Evolutionary conservation across 1,140 invertebrate species (phyloP).

Genomic region (Stratiolaelaps scimitus): DNA sequence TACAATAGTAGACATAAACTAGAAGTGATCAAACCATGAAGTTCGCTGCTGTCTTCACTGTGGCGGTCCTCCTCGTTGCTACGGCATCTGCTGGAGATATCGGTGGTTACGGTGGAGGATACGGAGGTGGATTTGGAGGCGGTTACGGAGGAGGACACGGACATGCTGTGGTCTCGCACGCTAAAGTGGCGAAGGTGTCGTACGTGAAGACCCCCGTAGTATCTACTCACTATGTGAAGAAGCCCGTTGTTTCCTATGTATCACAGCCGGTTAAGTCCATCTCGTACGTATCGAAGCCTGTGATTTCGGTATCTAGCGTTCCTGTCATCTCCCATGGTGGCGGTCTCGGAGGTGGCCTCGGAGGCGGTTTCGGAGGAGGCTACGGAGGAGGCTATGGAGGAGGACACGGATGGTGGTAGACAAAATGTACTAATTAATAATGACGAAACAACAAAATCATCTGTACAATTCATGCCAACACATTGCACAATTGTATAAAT

Average conservation of each 20-base stretch:
- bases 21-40: too few relatives aligned
- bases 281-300: slow-evolving; percentile 13
- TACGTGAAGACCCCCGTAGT: slow-evolving; percentile 20
- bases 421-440: too few relatives aligned
- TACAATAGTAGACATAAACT: too few relatives aligned
- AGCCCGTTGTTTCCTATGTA: slow-evolving; percentile 14
- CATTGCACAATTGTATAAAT: too few relatives aligned
- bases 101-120: not conserved
- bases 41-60: too few relatives aligned
- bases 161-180: not conserved
- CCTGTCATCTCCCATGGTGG: slow-evolving; percentile 1
- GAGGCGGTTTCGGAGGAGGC: too few relatives aligned
- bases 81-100: not conserved
- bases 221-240: slow-evolving; percentile 23
- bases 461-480: too few relatives aligned
- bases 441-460: too few relatives aligned
- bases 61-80: too few relatives aligned
- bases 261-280: slow-evolving; percentile 3
- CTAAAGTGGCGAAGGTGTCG: slow-evolving; percentile 10
- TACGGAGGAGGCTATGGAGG: not conserved
- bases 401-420: slow-evolving; percentile 15
- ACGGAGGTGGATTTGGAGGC: not conserved
- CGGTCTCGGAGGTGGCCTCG: not conserved
- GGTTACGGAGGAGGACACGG: not conserved
- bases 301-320: not conserved